phyloP scores from a whole-genome alignment of 2,888 invertebrate genomes.

The Habrosyne pyritoides region DNA sequence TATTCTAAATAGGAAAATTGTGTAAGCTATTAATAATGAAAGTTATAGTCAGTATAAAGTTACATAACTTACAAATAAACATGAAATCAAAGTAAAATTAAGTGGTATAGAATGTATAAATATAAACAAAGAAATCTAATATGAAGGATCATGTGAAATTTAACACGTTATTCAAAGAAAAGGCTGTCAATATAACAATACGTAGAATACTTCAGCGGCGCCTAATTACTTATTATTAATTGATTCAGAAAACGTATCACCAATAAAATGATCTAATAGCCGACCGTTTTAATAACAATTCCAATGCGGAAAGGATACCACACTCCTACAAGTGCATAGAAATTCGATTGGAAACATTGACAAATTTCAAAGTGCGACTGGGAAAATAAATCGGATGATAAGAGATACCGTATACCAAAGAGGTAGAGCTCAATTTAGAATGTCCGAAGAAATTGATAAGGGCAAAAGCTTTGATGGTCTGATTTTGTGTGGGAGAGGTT shows the following conservation, averaged over 20 bases:
- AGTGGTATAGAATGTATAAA: not conserved
- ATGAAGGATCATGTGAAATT: slow-evolving; percentile 4
- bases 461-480: slow-evolving; percentile 14
- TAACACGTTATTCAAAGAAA: slow-evolving; percentile 9
- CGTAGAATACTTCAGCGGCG: slow-evolving; percentile 27
- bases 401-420: slow-evolving; percentile 10
- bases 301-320: slow-evolving; percentile 37
- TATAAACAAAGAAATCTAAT: not conserved
- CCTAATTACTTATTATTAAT: slow-evolving; percentile 37
- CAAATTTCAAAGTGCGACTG: not conserved
- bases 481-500: slow-evolving; percentile 54
- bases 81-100: not conserved
- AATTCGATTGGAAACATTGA: slow-evolving; percentile 24
- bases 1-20: not conserved
- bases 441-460: slow-evolving; percentile 9
- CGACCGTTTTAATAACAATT: slow-evolving; percentile 48
- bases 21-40: not conserved
- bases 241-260: slow-evolving; percentile 44
- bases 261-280: slow-evolving; percentile 46
- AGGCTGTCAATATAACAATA: slow-evolving; percentile 22
- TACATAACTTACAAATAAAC: not conserved
- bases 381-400: not conserved
- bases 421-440: slow-evolving; percentile 18
- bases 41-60: not conserved
- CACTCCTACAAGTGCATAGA: slow-evolving; percentile 34